phyloP scores from a whole-genome alignment of 2,888 invertebrate species.

The Chloroclystis v-ata region DNA sequence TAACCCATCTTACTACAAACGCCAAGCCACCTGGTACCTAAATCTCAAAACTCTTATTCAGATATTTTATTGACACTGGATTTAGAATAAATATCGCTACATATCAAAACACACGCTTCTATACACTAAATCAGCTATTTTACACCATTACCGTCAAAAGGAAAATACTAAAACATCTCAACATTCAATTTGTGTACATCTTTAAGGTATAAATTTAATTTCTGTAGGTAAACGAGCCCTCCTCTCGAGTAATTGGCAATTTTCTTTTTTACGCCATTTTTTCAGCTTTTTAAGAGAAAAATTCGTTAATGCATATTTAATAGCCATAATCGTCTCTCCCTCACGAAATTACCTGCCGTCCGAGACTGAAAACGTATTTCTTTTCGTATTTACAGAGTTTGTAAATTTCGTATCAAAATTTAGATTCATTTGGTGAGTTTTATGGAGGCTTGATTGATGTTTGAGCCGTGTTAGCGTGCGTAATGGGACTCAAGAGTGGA shows the following conservation, averaged over 20 bases:
- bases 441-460: background rate
- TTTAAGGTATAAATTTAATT: slow-evolving; percentile 69
- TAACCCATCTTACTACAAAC: no score
- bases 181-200: slow-evolving; percentile 68
- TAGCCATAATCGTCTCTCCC: slow-evolving; percentile 70
- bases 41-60: no score
- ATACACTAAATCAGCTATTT: slow-evolving; percentile 47
- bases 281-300: slow-evolving; percentile 75
- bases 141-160: slow-evolving; percentile 39
- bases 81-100: no score
- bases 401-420: background rate
- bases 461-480: background rate
- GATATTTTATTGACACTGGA: no score
- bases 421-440: background rate
- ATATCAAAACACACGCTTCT: slow-evolving; percentile 4
- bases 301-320: slow-evolving; percentile 79
- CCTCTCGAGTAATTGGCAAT: slow-evolving; percentile 67
- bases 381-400: slow-evolving; percentile 4
- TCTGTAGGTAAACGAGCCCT: slow-evolving; percentile 44
- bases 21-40: no score
- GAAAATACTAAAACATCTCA: slow-evolving; percentile 49
- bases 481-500: no score
- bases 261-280: slow-evolving; percentile 75
- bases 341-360: slow-evolving; percentile 44
- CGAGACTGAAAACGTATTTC: slow-evolving; percentile 33